Evolutionary conservation across 2,113 vertebrate species (phyloP).

Genomic region (Rhipidura dahli): DNA sequence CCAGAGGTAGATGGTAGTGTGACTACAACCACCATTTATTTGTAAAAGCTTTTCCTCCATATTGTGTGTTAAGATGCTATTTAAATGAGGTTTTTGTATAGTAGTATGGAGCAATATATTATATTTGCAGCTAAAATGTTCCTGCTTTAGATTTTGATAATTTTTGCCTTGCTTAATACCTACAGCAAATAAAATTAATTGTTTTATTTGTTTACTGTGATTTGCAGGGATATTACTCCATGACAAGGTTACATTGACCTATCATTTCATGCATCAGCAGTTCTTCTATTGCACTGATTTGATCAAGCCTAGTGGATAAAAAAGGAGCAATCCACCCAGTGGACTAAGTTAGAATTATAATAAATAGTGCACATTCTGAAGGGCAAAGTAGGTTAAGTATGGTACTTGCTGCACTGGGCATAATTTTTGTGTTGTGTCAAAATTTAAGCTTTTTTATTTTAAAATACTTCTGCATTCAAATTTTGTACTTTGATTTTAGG

Average conservation of each 20-base stretch:
- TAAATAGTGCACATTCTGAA: slow-evolving; percentile 35
- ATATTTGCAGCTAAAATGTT: neutral
- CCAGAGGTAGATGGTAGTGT: neutral
- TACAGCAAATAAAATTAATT: neutral
- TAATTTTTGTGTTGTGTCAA: neutral
- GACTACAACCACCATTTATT: neutral
- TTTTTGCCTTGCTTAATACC: neutral
- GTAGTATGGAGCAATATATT: neutral
- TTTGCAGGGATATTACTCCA: neutral
- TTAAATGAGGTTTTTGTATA: neutral
- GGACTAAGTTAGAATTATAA: slow-evolving; percentile 41
- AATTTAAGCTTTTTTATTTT: neutral
- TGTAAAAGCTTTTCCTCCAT: neutral
- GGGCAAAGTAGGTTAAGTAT: neutral
- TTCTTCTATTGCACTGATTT: slow-evolving; percentile 50
- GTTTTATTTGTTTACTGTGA: slow-evolving; percentile 45
- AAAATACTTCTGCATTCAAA: neutral
- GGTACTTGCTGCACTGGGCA: neutral
- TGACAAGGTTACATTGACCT: slow-evolving; percentile 44
- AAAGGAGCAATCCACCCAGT: slow-evolving; percentile 22
- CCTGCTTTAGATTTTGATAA: neutral
- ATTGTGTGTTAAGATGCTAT: neutral
- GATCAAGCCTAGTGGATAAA: neutral
- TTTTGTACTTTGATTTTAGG: neutral
- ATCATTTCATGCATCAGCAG: slow-evolving; percentile 50